Evolutionary conservation across 2,888 invertebrate species (phyloP), one percentile per base, ranked within the genome.

Genomic region (Globia sparganii): DNA sequence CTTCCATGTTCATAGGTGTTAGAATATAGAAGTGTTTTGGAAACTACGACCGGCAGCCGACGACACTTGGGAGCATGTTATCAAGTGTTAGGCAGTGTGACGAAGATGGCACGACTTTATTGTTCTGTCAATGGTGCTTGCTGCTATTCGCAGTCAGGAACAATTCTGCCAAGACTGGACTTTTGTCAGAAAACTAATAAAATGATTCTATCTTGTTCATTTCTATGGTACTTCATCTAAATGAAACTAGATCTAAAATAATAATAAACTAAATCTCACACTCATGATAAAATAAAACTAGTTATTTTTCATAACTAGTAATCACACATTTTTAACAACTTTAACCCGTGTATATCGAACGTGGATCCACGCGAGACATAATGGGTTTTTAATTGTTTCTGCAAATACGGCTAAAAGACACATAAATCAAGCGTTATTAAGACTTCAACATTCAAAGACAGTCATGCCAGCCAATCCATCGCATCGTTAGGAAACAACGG

Each of bases 401-500:
- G 11, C n/a, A 11, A 4, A n/a, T 11, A 53, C n/a, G 4, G 11
- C 2, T 11, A 56, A 25, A n/a, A 56, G 4, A 56, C 53, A n/a
- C 25, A 53, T 53, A 56, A 56, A 56, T 56, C n/a, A 56, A n/a
- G 53, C 53, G 53, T 11, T 49, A 46, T 59, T 40, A 43, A 28
- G 59, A 31, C 34, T 21, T 34, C 31, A 66, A 40, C 59, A 43
- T 21, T 34, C 11, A n/a, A 77, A 43, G 0, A 72, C 71, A 59
- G 15, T 46, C 56, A 65, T 46, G 25, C 31, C 46, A 70, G 46
- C n/a, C 40, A 68, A 71, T 84, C 49, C n/a, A 58, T 66, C 59
- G 46, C 28, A 58, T 84, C 58, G 66, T 72, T 65, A 66, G 56
- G 34, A 73, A 64, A 73, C 49, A 69, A 79, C 64, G 11, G 62